Evolutionary conservation across 2,113 vertebrate genomes (phyloP).

Genomic region (Nicator chloris): DNA sequence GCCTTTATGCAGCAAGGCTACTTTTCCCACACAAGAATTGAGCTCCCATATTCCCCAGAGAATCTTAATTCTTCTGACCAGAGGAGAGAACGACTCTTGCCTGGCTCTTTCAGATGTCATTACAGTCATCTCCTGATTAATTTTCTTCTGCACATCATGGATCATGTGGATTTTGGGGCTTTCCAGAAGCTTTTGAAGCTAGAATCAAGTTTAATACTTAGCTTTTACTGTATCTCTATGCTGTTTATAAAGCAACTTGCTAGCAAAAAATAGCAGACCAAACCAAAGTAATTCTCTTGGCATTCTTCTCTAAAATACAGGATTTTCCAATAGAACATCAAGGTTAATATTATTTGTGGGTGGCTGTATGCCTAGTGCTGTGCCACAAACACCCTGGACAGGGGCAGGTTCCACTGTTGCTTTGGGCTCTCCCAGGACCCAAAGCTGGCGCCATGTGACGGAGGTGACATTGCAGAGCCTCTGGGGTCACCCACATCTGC

Average conservation of each 20-base stretch:
- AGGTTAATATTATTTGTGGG: not conserved
- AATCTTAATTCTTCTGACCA: constrained; percentile 47
- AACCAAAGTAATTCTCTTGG: not conserved
- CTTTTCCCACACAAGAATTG: not conserved
- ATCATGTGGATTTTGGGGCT: constrained; percentile 77
- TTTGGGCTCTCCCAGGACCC: not conserved
- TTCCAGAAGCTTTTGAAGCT: constrained; percentile 81
- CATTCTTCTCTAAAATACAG: not conserved
- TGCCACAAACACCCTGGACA: not conserved
- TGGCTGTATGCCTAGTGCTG: not conserved
- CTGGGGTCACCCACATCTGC: fast-evolving
- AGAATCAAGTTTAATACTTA: not conserved
- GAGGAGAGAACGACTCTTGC: constrained; percentile 56
- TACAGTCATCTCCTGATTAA: constrained; percentile 64
- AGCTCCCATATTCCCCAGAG: not conserved
- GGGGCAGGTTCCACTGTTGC: not conserved
- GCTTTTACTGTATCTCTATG: not conserved
- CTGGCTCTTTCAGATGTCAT: constrained; percentile 73
- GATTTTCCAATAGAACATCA: not conserved
- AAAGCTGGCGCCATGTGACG: not conserved
- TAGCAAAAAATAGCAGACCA: not conserved
- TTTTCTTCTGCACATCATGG: constrained; percentile 68
- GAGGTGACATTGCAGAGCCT: not conserved
- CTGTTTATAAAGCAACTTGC: not conserved
- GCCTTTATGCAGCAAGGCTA: not conserved